Percentiles rank a stretch among this genome's conserved stretches.
Conservation (phyloP, 1,140 invertebrate genomes). For the Dendroctonus ponderosae region DNA sequence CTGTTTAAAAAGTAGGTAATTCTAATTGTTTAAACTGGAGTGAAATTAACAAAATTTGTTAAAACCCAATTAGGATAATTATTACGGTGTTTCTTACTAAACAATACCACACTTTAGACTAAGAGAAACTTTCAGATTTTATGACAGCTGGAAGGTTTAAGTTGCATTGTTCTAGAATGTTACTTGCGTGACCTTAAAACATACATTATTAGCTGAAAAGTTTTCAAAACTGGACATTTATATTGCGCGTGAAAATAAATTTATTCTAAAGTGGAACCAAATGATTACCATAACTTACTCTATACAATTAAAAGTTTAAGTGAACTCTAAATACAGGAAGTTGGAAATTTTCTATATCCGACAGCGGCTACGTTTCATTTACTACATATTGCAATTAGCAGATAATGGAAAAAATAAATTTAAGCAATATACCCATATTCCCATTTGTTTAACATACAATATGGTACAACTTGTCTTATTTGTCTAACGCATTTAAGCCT, state of each 20-base stretch:
- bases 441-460: slow-evolving; percentile 9
- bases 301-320: not conserved
- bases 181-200: not conserved
- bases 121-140: slow-evolving; percentile 6
- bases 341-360: no score
- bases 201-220: no score
- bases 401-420: slow-evolving; percentile 19
- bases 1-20: slow-evolving; percentile 5
- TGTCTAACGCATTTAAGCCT: slow-evolving; percentile 24
- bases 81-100: not conserved
- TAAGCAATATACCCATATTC: slow-evolving; percentile 24
- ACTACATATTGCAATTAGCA: not conserved
- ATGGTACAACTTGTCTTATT: slow-evolving; percentile 14
- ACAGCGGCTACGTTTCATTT: not conserved
- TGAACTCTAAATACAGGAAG: not conserved
- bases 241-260: no score
- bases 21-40: slow-evolving; percentile 19
- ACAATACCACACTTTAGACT: not conserved
- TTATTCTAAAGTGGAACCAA: no score
- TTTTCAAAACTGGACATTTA: no score
- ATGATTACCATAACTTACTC: no score
- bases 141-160: not conserved
- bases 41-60: slow-evolving; percentile 14
- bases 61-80: slow-evolving; percentile 16
- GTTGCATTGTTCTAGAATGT: not conserved